phyloP scores from a whole-genome alignment of 2,797 vertebrate species.

The Spheniscus humboldti region DNA sequence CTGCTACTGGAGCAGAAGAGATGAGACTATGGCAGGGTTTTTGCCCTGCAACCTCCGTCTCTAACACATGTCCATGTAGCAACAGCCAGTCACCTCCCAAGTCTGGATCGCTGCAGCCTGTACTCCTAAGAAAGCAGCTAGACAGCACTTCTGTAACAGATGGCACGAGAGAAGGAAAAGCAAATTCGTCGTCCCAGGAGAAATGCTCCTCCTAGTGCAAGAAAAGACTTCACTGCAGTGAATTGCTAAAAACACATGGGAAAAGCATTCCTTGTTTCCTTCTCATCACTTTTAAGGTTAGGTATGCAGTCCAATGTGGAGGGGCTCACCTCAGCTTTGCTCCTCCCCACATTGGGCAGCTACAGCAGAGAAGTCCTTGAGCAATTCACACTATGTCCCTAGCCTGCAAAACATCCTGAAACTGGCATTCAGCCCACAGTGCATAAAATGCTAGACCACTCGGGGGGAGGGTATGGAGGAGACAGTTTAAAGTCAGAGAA shows the following conservation, averaged over 20 bases:
- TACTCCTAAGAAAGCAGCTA: neutral
- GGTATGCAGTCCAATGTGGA: fast-evolving
- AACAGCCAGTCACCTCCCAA: neutral
- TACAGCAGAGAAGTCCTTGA: neutral
- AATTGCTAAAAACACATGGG: neutral
- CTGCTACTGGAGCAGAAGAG: neutral
- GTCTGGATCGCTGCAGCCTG: neutral
- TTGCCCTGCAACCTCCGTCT: neutral
- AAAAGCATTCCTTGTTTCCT: neutral
- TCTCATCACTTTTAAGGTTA: neutral
- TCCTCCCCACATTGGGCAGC: neutral
- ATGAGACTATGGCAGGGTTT: neutral
- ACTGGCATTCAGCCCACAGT: neutral
- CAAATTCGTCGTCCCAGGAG: neutral
- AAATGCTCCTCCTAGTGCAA: neutral
- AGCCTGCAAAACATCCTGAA: neutral
- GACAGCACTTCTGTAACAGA: neutral
- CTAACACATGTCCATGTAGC: fast-evolving
- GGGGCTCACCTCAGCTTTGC: neutral
- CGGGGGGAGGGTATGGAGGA: neutral
- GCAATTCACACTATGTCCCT: neutral
- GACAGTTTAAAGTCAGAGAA: neutral
- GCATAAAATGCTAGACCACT: neutral
- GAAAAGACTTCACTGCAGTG: neutral
- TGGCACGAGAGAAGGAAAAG: neutral